These are phyloP conservation scores for Thecocarcelia acutangulata DNA, from an alignment of 2,888 invertebrate species.

Conservation along the genomic window DNA sequence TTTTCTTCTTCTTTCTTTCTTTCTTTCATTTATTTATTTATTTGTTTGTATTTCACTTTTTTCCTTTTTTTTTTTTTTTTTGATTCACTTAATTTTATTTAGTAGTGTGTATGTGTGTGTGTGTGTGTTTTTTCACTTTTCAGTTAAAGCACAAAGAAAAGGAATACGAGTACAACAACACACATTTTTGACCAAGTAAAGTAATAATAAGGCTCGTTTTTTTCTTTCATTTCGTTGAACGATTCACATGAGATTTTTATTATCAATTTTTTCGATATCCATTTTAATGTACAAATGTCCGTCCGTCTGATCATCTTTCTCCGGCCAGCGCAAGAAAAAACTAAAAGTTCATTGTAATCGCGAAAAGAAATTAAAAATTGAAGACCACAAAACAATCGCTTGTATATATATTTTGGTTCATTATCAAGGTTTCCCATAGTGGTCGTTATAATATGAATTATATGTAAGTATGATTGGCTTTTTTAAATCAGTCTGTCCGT, in stretches of 20 bases:
- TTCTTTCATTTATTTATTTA: constrained; percentile 22
- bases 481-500: constrained; percentile 4
- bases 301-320: constrained; percentile 37
- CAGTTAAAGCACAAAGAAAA: constrained; percentile 37
- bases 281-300: constrained; percentile 3
- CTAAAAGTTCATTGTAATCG: constrained; percentile 32
- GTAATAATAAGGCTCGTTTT: constrained; percentile 35
- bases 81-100: constrained; percentile 45
- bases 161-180: constrained; percentile 15
- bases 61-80: constrained; percentile 16
- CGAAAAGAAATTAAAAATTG: constrained; percentile 45
- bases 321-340: constrained; percentile 11
- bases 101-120: constrained; percentile 12
- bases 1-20: constrained; percentile 4
- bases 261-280: constrained; percentile 34
- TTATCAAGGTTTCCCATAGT: constrained; percentile 48
- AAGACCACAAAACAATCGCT: neutral
- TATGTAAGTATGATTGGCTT: constrained; percentile 26
- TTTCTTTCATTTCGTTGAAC: constrained; percentile 31
- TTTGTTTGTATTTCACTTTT: constrained; percentile 15
- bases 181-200: constrained; percentile 46
- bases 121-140: neutral
- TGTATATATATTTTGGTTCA: constrained; percentile 27
- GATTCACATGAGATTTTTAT: constrained; percentile 69
- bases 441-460: constrained; percentile 21